Conservation (phyloP, 2,888 invertebrate species). For the Agrochola lota region DNA sequence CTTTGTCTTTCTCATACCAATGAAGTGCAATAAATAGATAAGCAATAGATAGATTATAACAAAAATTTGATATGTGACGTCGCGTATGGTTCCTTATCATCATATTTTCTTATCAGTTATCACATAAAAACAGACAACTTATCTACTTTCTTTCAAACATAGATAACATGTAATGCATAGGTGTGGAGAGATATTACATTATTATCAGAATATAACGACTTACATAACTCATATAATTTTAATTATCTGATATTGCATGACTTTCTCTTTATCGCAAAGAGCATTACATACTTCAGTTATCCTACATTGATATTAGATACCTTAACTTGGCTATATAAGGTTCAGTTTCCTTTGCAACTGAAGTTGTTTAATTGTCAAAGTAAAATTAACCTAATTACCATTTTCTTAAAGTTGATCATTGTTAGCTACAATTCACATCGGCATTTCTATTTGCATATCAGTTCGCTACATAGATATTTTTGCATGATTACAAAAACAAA, state of each 20-base stretch:
- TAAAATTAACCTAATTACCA: background rate
- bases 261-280: constrained; percentile 26
- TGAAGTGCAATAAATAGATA: background rate
- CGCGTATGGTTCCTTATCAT: background rate
- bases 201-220: constrained; percentile 10
- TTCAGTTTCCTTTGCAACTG: background rate
- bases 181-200: constrained; percentile 13
- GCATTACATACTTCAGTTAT: background rate
- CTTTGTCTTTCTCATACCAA: background rate
- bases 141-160: constrained; percentile 15
- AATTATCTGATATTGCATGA: constrained; percentile 7
- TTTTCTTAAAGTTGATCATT: background rate
- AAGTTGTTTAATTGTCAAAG: background rate
- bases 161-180: background rate
- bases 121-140: constrained; percentile 25
- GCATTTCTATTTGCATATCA: constrained; percentile 11
- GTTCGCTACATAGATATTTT: background rate
- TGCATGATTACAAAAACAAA: constrained; percentile 21
- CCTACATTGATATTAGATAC: background rate
- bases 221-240: constrained; percentile 33
- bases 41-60: background rate
- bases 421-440: background rate
- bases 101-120: constrained; percentile 29
- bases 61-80: background rate
- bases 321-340: background rate